Percentiles rank a stretch among this genome's conserved stretches.
These are phyloP conservation scores for Hypolimnas misippus DNA, from an alignment of 2,888 invertebrate species.

Conservation along the genomic window DNA sequence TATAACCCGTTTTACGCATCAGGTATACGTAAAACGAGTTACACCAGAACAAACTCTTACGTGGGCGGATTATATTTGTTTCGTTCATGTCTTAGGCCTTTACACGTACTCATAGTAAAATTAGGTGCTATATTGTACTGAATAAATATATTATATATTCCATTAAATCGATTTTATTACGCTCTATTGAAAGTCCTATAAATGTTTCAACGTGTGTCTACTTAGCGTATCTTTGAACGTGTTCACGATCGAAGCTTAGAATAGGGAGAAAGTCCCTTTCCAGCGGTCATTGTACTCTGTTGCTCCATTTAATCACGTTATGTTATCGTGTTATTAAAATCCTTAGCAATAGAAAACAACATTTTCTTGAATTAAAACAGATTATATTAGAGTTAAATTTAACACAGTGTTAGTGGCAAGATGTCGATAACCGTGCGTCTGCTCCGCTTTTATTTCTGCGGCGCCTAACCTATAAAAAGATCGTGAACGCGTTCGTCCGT, in stretches of 20 bases:
- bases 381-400: conserved; percentile 1
- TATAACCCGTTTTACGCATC: conserved; percentile 16
- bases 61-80: conserved; percentile 35
- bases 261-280: conserved; percentile 36
- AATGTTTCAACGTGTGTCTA: conserved; percentile 11
- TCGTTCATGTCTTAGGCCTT: conserved; percentile 14
- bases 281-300: conserved; percentile 26
- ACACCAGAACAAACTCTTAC: conserved; percentile 35
- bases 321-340: conserved; percentile 4
- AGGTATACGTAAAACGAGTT: conserved; percentile 30
- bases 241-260: conserved; percentile 26
- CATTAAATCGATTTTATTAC: background rate
- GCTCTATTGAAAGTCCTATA: background rate
- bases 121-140: background rate
- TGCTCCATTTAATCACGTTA: conserved; percentile 24
- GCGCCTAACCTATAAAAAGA: conserved; percentile 70
- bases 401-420: conserved; percentile 11
- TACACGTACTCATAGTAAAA: background rate
- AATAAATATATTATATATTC: background rate
- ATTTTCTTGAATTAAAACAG: background rate
- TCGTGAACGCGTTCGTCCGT: conserved; percentile 55
- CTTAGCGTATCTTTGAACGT: conserved; percentile 17
- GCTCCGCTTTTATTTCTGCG: conserved; percentile 65
- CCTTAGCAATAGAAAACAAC: background rate
- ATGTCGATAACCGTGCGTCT: conserved; percentile 52